A percentile compares a stretch with the other conserved stretches of the same genome.
Evolutionary conservation across 2,113 vertebrate genomes (phyloP).

Genomic region (Stigmatopora nigra): DNA sequence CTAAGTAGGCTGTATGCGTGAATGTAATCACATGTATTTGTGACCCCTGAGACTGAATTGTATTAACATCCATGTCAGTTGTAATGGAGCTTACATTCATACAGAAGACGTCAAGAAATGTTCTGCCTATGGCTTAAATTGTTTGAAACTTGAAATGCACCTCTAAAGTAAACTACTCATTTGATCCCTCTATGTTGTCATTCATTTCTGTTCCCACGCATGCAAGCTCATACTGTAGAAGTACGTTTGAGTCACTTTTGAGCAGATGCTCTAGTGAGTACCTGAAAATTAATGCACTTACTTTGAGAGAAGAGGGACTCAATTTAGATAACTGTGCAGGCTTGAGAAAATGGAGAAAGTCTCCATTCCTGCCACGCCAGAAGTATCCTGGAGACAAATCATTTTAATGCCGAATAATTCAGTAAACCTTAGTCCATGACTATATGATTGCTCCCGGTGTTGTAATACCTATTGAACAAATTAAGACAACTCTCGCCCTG

Average conservation of each 20-base stretch:
- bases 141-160: neutral
- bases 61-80: neutral
- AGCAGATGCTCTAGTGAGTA: conserved; percentile 47
- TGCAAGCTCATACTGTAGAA: conserved; percentile 26
- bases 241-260: conserved; percentile 40
- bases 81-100: neutral
- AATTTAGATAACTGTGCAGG: conserved; percentile 79
- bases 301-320: conserved; percentile 72
- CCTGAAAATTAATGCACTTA: conserved; percentile 73
- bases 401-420: conserved; percentile 62
- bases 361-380: conserved; percentile 44
- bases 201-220: conserved; percentile 43
- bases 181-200: conserved; percentile 38
- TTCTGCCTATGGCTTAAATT: neutral
- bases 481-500: neutral
- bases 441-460: conserved; percentile 56
- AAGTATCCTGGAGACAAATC: conserved; percentile 42
- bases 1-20: too few relatives aligned
- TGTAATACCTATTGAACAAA: conserved; percentile 32
- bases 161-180: conserved; percentile 29
- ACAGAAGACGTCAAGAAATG: neutral
- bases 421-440: conserved; percentile 58
- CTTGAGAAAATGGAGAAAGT: conserved; percentile 63
- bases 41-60: neutral
- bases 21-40: too few relatives aligned